Evolutionary conservation across 2,113 vertebrate genomes (phyloP).

Genomic region (Butorides virescens): DNA sequence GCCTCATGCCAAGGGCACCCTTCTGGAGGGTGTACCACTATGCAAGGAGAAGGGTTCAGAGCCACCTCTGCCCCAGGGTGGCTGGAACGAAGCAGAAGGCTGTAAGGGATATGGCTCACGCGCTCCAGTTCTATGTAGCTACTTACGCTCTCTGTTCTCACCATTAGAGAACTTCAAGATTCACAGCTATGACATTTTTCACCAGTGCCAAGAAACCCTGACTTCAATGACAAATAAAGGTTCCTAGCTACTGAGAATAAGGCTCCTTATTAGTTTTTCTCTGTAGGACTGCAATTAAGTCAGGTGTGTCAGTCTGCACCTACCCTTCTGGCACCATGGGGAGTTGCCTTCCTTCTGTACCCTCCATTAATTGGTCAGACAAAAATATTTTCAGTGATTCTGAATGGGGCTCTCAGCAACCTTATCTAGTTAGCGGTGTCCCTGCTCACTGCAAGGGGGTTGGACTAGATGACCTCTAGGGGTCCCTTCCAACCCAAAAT

Average conservation of each 20-base stretch:
- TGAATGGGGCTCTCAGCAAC: too few species aligned
- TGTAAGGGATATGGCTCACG: background rate
- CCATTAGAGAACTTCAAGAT: background rate
- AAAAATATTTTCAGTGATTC: background rate
- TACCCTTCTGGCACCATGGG: background rate
- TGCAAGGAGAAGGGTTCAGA: background rate
- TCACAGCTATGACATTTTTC: background rate
- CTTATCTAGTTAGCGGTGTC: too few species aligned
- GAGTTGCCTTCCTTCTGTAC: background rate
- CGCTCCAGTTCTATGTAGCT: background rate
- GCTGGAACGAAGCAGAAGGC: background rate
- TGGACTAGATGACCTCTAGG: too few species aligned
- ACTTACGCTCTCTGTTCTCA: fast-evolving
- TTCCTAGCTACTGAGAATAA: background rate
- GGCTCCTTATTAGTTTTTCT: background rate
- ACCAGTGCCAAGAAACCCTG: background rate
- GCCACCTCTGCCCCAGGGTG: background rate
- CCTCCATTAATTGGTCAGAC: background rate
- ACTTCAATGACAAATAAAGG: background rate
- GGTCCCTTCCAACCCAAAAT: too few species aligned
- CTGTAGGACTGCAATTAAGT: background rate
- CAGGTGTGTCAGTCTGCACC: background rate
- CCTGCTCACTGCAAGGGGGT: too few species aligned
- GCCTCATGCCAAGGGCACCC: background rate
- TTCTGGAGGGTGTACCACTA: background rate